Evolutionary conservation across 30 jellyfish, hydroid and myxozoan genomes (phyloP).

Genomic region (Rhopilema esculentum): DNA sequence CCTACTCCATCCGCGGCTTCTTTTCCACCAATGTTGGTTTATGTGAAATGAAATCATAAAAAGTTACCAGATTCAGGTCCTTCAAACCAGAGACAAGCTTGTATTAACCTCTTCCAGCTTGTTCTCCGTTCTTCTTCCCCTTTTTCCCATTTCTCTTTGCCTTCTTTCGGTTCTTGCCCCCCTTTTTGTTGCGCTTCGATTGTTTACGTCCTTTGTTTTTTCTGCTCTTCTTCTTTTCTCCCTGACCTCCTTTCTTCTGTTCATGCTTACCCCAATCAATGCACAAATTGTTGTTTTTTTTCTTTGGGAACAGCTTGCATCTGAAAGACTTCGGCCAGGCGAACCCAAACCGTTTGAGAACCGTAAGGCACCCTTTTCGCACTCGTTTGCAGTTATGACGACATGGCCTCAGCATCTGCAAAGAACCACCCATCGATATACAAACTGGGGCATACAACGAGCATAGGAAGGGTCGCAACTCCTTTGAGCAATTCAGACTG

Average conservation of each 20-base stretch:
- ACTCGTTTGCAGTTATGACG: slow-evolving; percentile 86
- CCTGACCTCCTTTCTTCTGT: slow-evolving; percentile 29
- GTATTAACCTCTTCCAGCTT: background rate
- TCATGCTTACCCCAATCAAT: slow-evolving; percentile 51
- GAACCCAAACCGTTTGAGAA: slow-evolving; percentile 75
- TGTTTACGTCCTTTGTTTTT: background rate
- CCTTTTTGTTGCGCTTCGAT: background rate
- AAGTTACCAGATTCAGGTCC: background rate
- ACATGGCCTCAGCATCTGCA: slow-evolving; percentile 75
- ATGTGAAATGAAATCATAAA: background rate
- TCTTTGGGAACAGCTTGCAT: slow-evolving; percentile 81
- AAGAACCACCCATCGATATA: slow-evolving; percentile 41
- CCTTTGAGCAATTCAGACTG: slow-evolving; percentile 68
- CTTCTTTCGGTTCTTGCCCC: slow-evolving; percentile 4
- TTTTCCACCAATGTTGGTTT: background rate
- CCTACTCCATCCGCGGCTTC: background rate
- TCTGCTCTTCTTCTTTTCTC: background rate
- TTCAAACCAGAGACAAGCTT: background rate
- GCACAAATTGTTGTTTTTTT: slow-evolving; percentile 66
- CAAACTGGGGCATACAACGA: slow-evolving; percentile 92
- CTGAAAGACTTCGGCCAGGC: slow-evolving; percentile 82
- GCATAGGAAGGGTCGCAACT: slow-evolving; percentile 77
- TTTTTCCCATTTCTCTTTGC: background rate
- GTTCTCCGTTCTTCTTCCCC: background rate
- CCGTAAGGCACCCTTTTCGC: slow-evolving; percentile 61